Evolutionary conservation across 2,888 invertebrate species (phyloP), one percentile per base, ranked within the genome.

Genomic region (Drosophila sordidapex): DNA sequence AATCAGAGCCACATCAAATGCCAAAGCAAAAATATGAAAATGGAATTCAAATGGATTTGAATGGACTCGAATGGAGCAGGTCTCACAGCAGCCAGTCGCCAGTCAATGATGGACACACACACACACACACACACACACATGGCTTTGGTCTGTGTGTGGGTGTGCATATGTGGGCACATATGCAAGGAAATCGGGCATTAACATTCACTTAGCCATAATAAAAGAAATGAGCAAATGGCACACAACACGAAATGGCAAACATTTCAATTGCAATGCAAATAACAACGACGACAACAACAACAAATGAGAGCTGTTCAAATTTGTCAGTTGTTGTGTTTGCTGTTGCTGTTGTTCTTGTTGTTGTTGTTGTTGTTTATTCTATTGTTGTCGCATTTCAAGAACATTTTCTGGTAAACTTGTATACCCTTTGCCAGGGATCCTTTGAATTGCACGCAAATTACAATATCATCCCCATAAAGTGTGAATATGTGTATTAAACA

Each of bases 141-240:
- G 33, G 11, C 33, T 33, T 33, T 33, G 10, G 33, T 33, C 33
- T 33, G 10, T 40, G 11, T 51, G 2, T 1, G 29, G 29, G n/a
- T 61, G 38, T 35, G 36, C 33, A 21, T 57, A 33, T 51, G 60
- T 43, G 57, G 58, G 31, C 40, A 73, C 51, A 67, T 74, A 69
- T 83, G 69, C 66, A 31, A 70, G 66, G 69, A 74, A 81, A 77
- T 74, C 77, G 79, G 78, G 79, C 78, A 73, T 70, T 78, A 78
- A 75, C 83, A 82, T 82, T 78, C 79, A 80, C 85, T 74, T 87
- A 77, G 76, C 76, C 77, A 75, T 80, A 77, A 86, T 82, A 80
- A 86, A 79, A 75, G 82, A 72, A 77, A 73, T 68, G 65, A 74
- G 74, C 75, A 73, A 82, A 62, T 65, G 64, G 64, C 68, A 46